Evolutionary conservation across 2,888 invertebrate genomes (phyloP).

Genomic region (Halictus quadricinctus): DNA sequence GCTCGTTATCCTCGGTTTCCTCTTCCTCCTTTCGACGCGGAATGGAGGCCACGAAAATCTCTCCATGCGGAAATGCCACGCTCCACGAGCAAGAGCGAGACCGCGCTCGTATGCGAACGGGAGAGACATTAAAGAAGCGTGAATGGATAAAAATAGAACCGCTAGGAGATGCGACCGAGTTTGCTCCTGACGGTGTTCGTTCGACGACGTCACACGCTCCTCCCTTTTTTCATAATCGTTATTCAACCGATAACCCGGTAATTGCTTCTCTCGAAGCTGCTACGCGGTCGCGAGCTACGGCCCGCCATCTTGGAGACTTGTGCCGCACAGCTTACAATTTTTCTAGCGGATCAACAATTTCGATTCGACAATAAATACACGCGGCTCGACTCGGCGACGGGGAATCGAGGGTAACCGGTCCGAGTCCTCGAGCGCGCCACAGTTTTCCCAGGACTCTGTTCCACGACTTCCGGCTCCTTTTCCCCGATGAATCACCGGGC

Average conservation of each 20-base stretch:
- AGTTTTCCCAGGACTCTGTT: conserved; percentile 42
- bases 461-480: conserved; percentile 38
- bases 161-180: conserved; percentile 12
- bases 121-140: conserved; percentile 54
- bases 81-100: conserved; percentile 50
- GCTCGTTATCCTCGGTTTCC: conserved; percentile 67
- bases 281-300: background rate
- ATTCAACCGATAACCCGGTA: conserved; percentile 10
- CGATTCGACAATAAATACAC: background rate
- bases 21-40: conserved; percentile 66
- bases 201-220: background rate
- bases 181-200: background rate
- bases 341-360: background rate
- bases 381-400: too few species aligned
- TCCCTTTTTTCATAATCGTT: conserved; percentile 27
- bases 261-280: background rate
- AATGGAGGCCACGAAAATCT: conserved; percentile 67
- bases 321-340: too few species aligned
- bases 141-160: conserved; percentile 59
- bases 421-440: background rate
- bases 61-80: conserved; percentile 64
- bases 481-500: conserved; percentile 46
- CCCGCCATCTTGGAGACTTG: background rate
- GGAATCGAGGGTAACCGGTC: conserved; percentile 27
- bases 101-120: conserved; percentile 39